These are phyloP conservation scores for Channallabes apus DNA, from an alignment of 2,797 vertebrate genomes.

Conservation along the genomic window DNA sequence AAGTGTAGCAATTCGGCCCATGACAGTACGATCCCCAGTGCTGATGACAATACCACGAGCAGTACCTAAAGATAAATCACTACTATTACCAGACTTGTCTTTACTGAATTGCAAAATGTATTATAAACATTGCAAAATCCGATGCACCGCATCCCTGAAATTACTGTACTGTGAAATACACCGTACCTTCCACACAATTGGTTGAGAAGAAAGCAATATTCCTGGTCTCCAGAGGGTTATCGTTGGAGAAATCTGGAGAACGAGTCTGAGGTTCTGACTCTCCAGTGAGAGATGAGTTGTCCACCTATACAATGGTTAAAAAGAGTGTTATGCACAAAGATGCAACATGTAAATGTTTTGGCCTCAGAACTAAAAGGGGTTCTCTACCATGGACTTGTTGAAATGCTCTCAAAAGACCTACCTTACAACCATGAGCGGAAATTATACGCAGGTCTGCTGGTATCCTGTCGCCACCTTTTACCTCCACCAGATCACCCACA, in stretches of 20 bases:
- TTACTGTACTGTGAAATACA: neutral
- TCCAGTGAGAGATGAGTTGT: conserved; percentile 88
- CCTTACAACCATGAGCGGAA: conserved; percentile 84
- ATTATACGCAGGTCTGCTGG: conserved; percentile 83
- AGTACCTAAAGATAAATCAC: conserved; percentile 70
- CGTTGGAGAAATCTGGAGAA: conserved; percentile 85
- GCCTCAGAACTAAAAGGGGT: neutral
- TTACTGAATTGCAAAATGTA: neutral
- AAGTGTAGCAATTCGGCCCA: conserved; percentile 84
- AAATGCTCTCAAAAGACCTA: conserved; percentile 45
- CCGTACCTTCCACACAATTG: conserved; percentile 85
- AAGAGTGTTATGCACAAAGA: neutral
- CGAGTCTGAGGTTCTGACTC: conserved; percentile 87
- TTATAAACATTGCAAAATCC: neutral
- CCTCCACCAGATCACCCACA: conserved; percentile 82
- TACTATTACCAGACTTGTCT: neutral
- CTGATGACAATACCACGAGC: conserved; percentile 83
- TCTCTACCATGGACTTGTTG: neutral
- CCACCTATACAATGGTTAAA: conserved; percentile 69
- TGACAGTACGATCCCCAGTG: conserved; percentile 84
- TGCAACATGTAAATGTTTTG: neutral
- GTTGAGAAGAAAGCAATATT: conserved; percentile 89
- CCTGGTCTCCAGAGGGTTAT: conserved; percentile 84
- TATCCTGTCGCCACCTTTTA: conserved; percentile 85
- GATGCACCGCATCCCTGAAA: neutral